Percentiles rank a stretch among this genome's conserved stretches.
These are phyloP conservation scores for Drosophila lowei DNA, from an alignment of 1,140 invertebrate genomes.

Conservation along the genomic window DNA sequence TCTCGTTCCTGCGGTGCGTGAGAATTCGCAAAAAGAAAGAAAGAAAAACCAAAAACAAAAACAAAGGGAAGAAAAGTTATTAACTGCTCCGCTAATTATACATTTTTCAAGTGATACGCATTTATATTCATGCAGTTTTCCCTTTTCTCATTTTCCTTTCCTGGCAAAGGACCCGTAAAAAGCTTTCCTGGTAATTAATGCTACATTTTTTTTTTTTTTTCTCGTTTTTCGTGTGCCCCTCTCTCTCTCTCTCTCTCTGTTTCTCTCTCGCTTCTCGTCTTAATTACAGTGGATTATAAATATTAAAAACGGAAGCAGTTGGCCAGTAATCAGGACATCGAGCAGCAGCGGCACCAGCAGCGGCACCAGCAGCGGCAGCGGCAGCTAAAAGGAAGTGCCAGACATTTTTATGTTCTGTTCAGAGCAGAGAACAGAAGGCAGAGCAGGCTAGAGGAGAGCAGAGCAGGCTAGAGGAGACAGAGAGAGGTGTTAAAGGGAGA, in stretches of 20 bases:
- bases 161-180: slow-evolving; percentile 36
- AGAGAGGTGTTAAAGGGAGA: neutral
- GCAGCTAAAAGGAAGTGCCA: slow-evolving; percentile 46
- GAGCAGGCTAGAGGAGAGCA: too few species aligned
- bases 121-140: slow-evolving; percentile 66
- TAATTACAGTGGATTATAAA: slow-evolving; percentile 73
- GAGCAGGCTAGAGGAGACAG: slow-evolving; percentile 4
- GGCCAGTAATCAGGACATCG: slow-evolving; percentile 64
- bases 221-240: slow-evolving; percentile 40
- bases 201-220: slow-evolving; percentile 39
- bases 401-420: slow-evolving; percentile 16
- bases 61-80: slow-evolving; percentile 40
- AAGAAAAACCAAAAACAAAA: slow-evolving; percentile 21
- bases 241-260: neutral
- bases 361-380: slow-evolving; percentile 30
- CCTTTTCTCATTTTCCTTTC: slow-evolving; percentile 22
- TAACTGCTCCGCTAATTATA: slow-evolving; percentile 71
- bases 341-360: slow-evolving; percentile 24
- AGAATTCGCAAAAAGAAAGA: slow-evolving; percentile 64
- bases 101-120: slow-evolving; percentile 64
- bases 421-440: neutral
- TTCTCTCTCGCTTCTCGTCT: slow-evolving; percentile 39
- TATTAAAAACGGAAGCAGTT: slow-evolving; percentile 73
- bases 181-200: slow-evolving; percentile 68
- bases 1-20: slow-evolving; percentile 44